Base-by-base conservation (phyloP, 2,113 vertebrate genomes). In the Lycaon pictus region DNA sequence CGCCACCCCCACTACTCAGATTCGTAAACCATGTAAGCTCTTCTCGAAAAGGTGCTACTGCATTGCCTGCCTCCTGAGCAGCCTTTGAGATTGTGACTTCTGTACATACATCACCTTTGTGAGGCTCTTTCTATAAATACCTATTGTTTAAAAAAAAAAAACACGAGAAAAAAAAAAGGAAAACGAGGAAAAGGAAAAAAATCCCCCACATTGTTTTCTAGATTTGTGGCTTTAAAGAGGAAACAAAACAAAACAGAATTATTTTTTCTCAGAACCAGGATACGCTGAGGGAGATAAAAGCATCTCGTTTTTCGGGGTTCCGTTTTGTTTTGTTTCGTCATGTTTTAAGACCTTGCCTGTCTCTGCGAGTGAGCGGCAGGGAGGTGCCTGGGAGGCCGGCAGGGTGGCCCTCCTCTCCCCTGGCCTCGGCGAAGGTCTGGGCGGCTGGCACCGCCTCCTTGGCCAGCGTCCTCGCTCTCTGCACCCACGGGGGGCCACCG, bases 11-110 rank as follows among this genome's bases (percentile, higher is more conserved):
- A 27, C 5, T 92, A 98, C 98, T 98, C 97, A 77, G 92, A 92
- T 84, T 97, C 97, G 98, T 97, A 97, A 97, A 94, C 97, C 89
- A 95, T 67, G 98, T 98, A 95, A 97, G 96, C 97, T 98, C 97
- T 97, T 97, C 97, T 98, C 98, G 97, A 98, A 95, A 99, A 98
- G 99, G 99, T 99, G 99, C 99, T 99, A 99, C 98, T 98, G 98
- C 99, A 98, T 98, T 99, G 99, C 99, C 98, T 97, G 97, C 95
- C 74, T 63, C 95, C 98, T 97, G 98, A 98, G 98, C 98, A 98
- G 98, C 98, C 98, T 98, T 98, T 95, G 98, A 97, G 97, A 97
- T 97, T 7, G 62, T 97, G 97, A 98, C 98, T 98, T 94, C 96
- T 98, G 98, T 98, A 98, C 97, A 98, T 98, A 96, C 1, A 74